Evolutionary conservation across 2,797 vertebrate genomes (phyloP).

Genomic region (Sebastes matsubarae): DNA sequence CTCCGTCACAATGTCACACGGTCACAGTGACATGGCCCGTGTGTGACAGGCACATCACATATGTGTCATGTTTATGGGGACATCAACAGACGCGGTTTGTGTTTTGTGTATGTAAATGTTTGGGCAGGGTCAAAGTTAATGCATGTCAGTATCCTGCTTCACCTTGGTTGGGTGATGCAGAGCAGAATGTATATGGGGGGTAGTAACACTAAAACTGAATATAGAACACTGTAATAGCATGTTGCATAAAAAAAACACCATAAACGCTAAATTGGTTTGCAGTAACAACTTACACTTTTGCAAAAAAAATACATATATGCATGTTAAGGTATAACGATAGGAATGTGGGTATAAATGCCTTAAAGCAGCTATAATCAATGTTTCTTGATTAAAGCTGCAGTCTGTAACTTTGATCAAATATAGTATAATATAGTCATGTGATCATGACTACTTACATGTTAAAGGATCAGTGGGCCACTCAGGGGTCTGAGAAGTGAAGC

Average conservation of each 20-base stretch:
- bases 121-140: conserved; percentile 74
- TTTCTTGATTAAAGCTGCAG: too few species aligned
- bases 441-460: too few species aligned
- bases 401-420: too few species aligned
- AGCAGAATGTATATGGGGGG: conserved; percentile 28
- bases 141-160: conserved; percentile 63
- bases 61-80: conserved; percentile 73
- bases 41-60: conserved; percentile 65
- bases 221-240: conserved; percentile 12
- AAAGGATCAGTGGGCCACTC: too few species aligned
- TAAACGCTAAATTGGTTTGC: background rate
- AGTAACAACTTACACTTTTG: background rate
- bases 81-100: conserved; percentile 57
- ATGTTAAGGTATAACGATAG: background rate
- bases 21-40: conserved; percentile 49
- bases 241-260: background rate
- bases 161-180: conserved; percentile 61
- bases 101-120: conserved; percentile 76
- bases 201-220: conserved; percentile 15
- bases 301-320: background rate
- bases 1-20: conserved; percentile 59
- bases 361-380: background rate
- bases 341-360: background rate
- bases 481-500: too few species aligned
- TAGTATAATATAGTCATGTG: too few species aligned